phyloP scores from a whole-genome alignment of 2,797 vertebrate species.

The Cichlasoma orientale region DNA sequence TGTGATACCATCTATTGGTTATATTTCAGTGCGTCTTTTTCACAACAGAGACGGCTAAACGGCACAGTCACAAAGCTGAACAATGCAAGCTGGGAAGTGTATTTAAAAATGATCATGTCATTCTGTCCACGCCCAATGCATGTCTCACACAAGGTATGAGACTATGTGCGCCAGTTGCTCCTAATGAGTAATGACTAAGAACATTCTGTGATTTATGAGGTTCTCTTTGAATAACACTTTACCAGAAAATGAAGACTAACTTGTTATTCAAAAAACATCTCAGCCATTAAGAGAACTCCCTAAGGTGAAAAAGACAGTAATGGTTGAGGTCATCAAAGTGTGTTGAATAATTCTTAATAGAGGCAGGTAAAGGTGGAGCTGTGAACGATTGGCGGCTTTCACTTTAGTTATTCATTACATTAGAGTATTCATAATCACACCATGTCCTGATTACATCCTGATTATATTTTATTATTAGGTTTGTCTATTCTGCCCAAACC shows the following conservation, averaged over 20 bases:
- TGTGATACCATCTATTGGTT: neutral
- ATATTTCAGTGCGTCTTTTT: neutral
- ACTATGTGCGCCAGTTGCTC: neutral
- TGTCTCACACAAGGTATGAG: neutral
- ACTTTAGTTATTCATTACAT: neutral
- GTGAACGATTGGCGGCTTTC: neutral
- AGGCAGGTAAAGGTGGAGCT: neutral
- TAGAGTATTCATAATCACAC: neutral
- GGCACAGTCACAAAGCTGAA: neutral
- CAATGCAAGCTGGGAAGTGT: neutral
- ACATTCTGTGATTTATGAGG: too few species aligned
- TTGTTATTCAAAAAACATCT: neutral
- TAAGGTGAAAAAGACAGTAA: neutral
- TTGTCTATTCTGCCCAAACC: neutral
- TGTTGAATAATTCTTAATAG: neutral
- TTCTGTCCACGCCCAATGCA: neutral
- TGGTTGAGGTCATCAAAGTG: neutral
- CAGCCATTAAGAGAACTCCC: fast-evolving
- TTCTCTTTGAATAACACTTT: neutral
- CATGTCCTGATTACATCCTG: neutral
- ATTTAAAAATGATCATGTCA: neutral
- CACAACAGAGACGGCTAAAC: neutral
- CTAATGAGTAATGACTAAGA: neutral
- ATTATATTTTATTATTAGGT: neutral
- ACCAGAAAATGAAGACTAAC: neutral